phyloP scores from a whole-genome alignment of 1,140 invertebrate genomes.

The Bradynema listronoti region DNA sequence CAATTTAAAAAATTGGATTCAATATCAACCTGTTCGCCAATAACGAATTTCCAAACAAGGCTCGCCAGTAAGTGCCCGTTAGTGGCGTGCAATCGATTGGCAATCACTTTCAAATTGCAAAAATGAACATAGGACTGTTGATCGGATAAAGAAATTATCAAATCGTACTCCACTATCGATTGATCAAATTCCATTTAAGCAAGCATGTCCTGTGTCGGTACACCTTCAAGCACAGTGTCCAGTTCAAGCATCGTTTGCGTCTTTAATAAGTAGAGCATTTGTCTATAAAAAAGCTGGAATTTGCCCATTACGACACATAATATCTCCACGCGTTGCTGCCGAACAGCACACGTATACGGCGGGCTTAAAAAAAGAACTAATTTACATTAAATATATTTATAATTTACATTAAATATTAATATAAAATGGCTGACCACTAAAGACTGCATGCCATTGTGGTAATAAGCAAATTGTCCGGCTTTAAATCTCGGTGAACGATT shows the following conservation, averaged over 20 bases:
- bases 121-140: no score
- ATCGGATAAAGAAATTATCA: conserved; percentile 30
- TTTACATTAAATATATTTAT: no score
- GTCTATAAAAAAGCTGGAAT: conserved; percentile 15
- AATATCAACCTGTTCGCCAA: conserved; percentile 28
- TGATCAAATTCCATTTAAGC: conserved; percentile 26
- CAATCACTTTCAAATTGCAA: no score
- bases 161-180: conserved; percentile 26
- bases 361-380: no score
- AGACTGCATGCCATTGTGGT: conserved; percentile 89
- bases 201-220: conserved; percentile 37
- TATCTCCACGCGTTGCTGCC: no score
- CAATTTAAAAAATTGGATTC: conserved; percentile 10
- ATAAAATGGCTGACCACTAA: no score
- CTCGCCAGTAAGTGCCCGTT: conserved; percentile 1
- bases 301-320: no score
- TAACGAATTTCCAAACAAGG: conserved; percentile 29
- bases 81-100: conserved; percentile 2
- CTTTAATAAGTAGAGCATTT: conserved; percentile 32
- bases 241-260: conserved; percentile 24
- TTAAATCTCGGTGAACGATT: conserved; percentile 93
- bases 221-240: conserved; percentile 23
- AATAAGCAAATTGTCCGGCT: conserved; percentile 96
- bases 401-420: no score
- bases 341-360: no score